Conservation (phyloP, 2,797 vertebrate genomes). For the Falco peregrinus region DNA sequence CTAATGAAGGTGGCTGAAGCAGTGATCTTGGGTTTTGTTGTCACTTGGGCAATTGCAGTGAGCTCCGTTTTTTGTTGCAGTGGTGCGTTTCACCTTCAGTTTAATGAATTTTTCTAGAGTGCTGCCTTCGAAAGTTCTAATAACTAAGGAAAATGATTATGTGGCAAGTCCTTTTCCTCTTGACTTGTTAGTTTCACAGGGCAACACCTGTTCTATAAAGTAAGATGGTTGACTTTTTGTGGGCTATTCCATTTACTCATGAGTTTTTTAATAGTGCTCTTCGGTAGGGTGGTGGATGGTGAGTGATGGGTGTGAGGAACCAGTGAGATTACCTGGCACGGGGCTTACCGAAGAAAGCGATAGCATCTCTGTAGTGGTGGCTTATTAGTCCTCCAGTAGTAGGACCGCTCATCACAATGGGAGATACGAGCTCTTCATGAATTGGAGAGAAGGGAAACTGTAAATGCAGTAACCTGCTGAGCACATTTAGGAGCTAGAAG, state of each 20-base stretch:
- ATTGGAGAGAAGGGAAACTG: not conserved
- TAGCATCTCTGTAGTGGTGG: not conserved
- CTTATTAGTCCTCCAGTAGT: not conserved
- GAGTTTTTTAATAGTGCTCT: not conserved
- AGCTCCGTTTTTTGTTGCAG: not conserved
- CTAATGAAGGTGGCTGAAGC: not conserved
- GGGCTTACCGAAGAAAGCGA: not conserved
- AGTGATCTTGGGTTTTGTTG: not conserved
- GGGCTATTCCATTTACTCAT: not conserved
- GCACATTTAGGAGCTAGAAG: not conserved
- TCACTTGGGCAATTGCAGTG: not conserved
- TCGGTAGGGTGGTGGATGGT: not conserved
- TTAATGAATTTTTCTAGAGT: not conserved
- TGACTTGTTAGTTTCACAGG: not conserved
- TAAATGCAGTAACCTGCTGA: not conserved
- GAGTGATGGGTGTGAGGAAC: not conserved
- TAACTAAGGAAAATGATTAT: not conserved
- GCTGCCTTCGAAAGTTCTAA: not conserved
- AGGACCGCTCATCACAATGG: not conserved
- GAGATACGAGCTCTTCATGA: not conserved
- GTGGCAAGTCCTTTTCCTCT: not conserved
- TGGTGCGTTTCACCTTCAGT: not conserved
- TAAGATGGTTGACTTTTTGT: not conserved
- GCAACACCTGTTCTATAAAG: not conserved
- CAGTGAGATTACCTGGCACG: not conserved